phyloP scores from a whole-genome alignment of 2,888 invertebrate species.

The Nymphalis polychloros region DNA sequence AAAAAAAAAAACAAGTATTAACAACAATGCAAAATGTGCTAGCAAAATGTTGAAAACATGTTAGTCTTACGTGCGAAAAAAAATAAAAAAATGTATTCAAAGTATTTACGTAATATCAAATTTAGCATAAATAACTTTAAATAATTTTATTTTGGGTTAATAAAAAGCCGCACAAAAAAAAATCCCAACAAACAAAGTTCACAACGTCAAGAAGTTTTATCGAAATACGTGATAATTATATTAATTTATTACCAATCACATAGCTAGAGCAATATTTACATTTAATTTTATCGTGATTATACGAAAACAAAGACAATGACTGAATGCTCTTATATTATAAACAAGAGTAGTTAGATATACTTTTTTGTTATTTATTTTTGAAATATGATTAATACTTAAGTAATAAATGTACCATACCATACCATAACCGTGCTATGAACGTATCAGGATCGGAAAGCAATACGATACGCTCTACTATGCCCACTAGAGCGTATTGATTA shows the following conservation, averaged over 20 bases:
- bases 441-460: too few species aligned
- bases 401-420: too few species aligned
- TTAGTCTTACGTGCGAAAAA: too few species aligned
- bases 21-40: too few species aligned
- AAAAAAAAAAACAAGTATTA: constrained; percentile 18
- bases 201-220: constrained; percentile 18
- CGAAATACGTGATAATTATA: constrained; percentile 13
- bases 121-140: neutral
- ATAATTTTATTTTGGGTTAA: neutral
- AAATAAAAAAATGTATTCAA: too few species aligned
- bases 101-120: too few species aligned
- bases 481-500: too few species aligned
- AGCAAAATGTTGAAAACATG: too few species aligned
- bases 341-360: neutral
- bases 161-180: constrained; percentile 22
- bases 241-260: constrained; percentile 19
- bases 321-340: neutral
- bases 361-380: too few species aligned
- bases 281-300: constrained; percentile 15
- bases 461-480: too few species aligned
- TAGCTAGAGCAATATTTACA: constrained; percentile 22
- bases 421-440: too few species aligned
- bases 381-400: too few species aligned
- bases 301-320: constrained; percentile 26
- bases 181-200: constrained; percentile 14